Conservation (phyloP, 2,113 vertebrate genomes). For the Trogon melanurus region DNA sequence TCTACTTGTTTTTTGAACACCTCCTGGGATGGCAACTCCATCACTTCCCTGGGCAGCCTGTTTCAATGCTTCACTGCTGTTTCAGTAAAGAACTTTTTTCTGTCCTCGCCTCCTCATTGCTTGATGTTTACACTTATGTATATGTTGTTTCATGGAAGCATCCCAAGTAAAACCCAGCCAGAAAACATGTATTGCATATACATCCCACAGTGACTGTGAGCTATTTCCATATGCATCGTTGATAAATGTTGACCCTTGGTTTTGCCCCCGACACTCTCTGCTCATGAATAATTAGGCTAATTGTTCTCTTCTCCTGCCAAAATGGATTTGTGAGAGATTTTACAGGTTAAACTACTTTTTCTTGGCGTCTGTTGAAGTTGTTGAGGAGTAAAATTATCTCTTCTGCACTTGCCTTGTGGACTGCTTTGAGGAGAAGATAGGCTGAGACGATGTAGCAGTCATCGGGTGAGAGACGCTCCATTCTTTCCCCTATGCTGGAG, state of each 20-base stretch:
- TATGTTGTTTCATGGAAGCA: background rate
- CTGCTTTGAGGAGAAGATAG: background rate
- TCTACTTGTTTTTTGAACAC: too few species aligned
- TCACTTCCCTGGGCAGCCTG: too few species aligned
- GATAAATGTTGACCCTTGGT: background rate
- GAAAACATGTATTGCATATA: background rate
- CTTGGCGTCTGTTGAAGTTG: background rate
- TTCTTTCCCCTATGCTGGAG: background rate
- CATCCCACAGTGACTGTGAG: background rate
- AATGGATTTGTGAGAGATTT: background rate
- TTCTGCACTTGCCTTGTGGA: background rate
- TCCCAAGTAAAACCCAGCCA: background rate
- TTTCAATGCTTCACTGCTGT: too few species aligned
- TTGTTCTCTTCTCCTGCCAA: background rate
- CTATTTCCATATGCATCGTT: accelerated
- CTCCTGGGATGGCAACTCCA: too few species aligned
- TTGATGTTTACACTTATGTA: background rate
- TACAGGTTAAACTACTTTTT: background rate
- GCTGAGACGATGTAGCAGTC: background rate
- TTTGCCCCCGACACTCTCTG: background rate
- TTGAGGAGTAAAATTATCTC: background rate
- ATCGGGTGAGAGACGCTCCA: background rate
- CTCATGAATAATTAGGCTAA: background rate
- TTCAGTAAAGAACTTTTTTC: too few species aligned
- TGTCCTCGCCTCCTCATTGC: background rate